Evolutionary conservation across 2,113 vertebrate genomes (phyloP), one percentile per base, ranked within the genome.

Genomic region (Chaenocephalus aceratus): DNA sequence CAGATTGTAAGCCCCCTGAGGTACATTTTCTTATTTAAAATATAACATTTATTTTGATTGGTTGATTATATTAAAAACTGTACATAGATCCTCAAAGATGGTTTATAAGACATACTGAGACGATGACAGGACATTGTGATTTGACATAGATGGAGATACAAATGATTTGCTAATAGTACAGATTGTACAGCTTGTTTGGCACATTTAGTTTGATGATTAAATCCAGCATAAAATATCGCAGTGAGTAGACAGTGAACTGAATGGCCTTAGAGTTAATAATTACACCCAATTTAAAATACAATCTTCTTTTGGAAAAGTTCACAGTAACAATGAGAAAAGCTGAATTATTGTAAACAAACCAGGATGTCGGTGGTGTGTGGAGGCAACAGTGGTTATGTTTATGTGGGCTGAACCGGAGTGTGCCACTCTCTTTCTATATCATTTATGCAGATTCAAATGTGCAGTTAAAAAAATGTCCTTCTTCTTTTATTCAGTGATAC

Each of bases 211-310:
- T 65, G 2, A 21, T 70, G 54, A 41, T 75, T 3, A 51, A 80
- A 63, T 54, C 5, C 2, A 46, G 56, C 48, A 67, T 30, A 56
- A 7, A 67, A 59, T 23, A 6, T 68, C 58, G 16, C 45, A 11
- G 23, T 67, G 16, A 60, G 41, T 18, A 36, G 45, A 69, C 46
- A 63, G 30, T 64, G 23, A 82, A 85, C 76, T 53, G 12, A 76
- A 58, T 75, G 48, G 45, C 72, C 41, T 36, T 77, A 16, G 56
- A 65, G 78, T 87, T 87, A 80, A 87, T 84, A 83, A 86, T 88
- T 83, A 85, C 53, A 80, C n/a, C 7, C 21, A 69, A 76, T 90
- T 46, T 4, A 30, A 82, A 68, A 69, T 12, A 0, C 3, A 75
- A 70, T 73, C 58, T 52, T 16, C 10, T 48, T 67, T 64, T 61